Conservation (phyloP, 1,140 invertebrate genomes). For the Varroa destructor region DNA sequence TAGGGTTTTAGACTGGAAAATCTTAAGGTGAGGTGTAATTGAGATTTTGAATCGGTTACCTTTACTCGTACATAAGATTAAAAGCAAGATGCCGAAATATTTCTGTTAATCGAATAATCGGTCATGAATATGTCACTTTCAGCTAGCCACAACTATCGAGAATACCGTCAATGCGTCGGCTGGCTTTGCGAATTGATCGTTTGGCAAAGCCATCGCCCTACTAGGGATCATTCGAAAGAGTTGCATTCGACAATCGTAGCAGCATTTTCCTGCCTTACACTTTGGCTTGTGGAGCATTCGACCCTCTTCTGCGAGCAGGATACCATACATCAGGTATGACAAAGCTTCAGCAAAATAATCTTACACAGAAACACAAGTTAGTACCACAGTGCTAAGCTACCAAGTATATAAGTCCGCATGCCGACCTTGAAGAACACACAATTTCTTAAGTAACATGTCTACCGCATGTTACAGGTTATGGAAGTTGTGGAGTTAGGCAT, state of each 20-base stretch:
- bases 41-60: too few relatives aligned
- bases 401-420: too few relatives aligned
- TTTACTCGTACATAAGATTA: too few relatives aligned
- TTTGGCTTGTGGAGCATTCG: conserved; percentile 65
- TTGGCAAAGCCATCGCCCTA: conserved; percentile 84
- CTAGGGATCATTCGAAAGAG: conserved; percentile 88
- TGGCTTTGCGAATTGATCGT: conserved; percentile 96
- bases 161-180: conserved; percentile 59
- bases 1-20: too few relatives aligned
- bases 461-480: conserved; percentile 47
- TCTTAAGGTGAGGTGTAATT: too few relatives aligned
- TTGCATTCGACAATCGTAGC: conserved; percentile 93
- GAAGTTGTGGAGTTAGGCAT: conserved; percentile 95
- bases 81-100: too few relatives aligned
- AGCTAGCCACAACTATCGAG: conserved; percentile 28
- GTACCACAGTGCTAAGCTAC: too few relatives aligned
- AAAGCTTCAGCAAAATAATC: too few relatives aligned
- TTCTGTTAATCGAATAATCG: too few relatives aligned
- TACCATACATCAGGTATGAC: not conserved
- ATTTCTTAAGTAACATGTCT: too few relatives aligned
- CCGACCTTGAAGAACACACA: too few relatives aligned
- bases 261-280: conserved; percentile 74
- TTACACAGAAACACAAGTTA: too few relatives aligned
- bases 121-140: not conserved
- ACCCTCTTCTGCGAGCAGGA: conserved; percentile 23